phyloP scores from a whole-genome alignment of 2,888 invertebrate genomes.

The Galeopsomyia nigrocyanea region DNA sequence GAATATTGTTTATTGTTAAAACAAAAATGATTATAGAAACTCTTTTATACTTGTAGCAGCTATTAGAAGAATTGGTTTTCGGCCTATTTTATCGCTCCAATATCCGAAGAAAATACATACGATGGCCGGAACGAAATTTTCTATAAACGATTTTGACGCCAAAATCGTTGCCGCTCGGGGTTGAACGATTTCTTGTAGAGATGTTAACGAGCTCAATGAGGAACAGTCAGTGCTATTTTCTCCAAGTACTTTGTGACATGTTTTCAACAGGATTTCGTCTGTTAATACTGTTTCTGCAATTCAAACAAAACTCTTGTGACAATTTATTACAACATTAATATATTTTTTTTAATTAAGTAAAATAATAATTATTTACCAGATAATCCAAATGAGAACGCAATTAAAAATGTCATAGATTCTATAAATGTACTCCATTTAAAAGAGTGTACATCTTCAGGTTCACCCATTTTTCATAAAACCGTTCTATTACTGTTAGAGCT shows the following conservation, averaged over 20 bases:
- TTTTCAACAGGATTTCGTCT: constrained; percentile 79
- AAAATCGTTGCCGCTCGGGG: constrained; percentile 25
- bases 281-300: constrained; percentile 73
- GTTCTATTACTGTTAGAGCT: no score
- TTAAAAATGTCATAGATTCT: constrained; percentile 31
- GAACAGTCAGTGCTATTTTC: constrained; percentile 75
- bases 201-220: constrained; percentile 70
- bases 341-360: no score
- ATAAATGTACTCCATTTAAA: constrained; percentile 23
- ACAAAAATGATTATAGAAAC: not conserved
- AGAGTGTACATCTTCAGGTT: not conserved
- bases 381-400: constrained; percentile 23
- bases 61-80: constrained; percentile 78
- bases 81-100: constrained; percentile 86
- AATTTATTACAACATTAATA: no score
- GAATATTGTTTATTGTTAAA: no score
- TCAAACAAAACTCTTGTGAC: not conserved
- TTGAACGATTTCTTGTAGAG: constrained; percentile 34
- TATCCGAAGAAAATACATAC: constrained; percentile 82
- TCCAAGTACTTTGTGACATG: constrained; percentile 75
- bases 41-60: constrained; percentile 73
- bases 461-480: constrained; percentile 13
- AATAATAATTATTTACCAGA: constrained; percentile 29
- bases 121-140: constrained; percentile 67
- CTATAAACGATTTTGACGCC: constrained; percentile 29